A percentile compares a stretch with the other conserved stretches of the same genome.
Conservation (phyloP, 2,113 vertebrate genomes). For the Heterochromis multidens region DNA sequence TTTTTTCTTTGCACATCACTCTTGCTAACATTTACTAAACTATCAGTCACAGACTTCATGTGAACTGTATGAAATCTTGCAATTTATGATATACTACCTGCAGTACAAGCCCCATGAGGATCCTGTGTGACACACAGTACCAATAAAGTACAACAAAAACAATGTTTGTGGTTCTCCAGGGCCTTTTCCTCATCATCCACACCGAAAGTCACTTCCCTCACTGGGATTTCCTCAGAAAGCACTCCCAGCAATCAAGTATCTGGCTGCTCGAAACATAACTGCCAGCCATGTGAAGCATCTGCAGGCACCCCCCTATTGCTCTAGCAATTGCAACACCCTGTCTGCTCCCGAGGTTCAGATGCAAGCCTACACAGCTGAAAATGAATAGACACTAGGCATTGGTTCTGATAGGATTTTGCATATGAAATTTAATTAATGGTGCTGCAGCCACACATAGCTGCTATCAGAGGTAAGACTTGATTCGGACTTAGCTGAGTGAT, state of each 20-base stretch:
- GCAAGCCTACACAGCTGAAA: not conserved
- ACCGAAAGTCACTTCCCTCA: slow-evolving; percentile 1
- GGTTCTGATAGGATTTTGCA: not conserved
- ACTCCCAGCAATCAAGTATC: slow-evolving; percentile 17
- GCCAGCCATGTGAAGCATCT: slow-evolving; percentile 10
- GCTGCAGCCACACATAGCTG: not conserved
- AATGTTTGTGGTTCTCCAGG: slow-evolving; percentile 6
- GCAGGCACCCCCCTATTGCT: slow-evolving; percentile 4
- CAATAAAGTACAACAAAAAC: slow-evolving; percentile 19
- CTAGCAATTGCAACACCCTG: not conserved
- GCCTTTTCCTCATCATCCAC: slow-evolving; percentile 23
- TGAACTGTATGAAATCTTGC: not conserved
- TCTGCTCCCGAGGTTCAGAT: not conserved
- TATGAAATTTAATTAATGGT: not conserved
- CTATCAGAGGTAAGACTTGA: not conserved
- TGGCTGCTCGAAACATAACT: slow-evolving; percentile 2
- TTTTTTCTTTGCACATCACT: not conserved
- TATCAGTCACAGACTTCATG: not conserved
- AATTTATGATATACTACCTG: not conserved
- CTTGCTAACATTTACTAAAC: not conserved
- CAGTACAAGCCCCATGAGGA: not conserved
- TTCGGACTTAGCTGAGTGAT: not conserved
- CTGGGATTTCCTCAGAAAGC: slow-evolving; percentile 16
- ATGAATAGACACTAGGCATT: not conserved
- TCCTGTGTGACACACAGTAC: not conserved